Base-by-base conservation (phyloP, 2,888 invertebrate genomes). In the Drosophila neotestacea region DNA sequence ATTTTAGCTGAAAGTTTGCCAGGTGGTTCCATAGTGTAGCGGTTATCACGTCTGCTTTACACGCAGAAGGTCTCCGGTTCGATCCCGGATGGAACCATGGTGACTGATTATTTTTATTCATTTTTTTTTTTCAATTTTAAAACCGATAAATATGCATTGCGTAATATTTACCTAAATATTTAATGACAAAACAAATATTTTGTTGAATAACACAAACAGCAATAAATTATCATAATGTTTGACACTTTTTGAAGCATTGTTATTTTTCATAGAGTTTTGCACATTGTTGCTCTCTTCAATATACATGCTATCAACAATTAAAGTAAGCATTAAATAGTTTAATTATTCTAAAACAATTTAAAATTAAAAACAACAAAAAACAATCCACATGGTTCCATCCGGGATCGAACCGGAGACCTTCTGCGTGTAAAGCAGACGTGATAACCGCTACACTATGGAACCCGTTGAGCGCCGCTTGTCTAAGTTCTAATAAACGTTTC, bases 381-480 rank as follows among this genome's bases (percentile, higher is more conserved):
- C 55, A 68, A 68, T 4, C 52, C 62, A 47, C 30, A 91, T 92
- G 92, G 92, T 92, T 92, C 91, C 92, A 92, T 92, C 92, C 92
- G 91, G 92, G 92, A 91, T 92, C 92, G 92, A 92, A 92, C 92
- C 91, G 92, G 92, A 92, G 92, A 92, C 92, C 92, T 92, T 92
- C 92, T 92, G 92, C 92, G 92, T 92, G 92, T 92, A 92, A 92
- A 92, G 92, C 92, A 92, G 92, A 92, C 92, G 92, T 92, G 92
- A 92, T 92, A 92, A 92, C 92, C 92, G 92, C 92, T 92, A 92
- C 92, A 92, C 92, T 92, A 92, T 92, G 92, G 92, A 92, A 92
- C 92, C 92, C 82, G 54, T 28, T 80, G 59, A 0, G 0, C 0
- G 0, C 0, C 0, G 0, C 0, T 0, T 4, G 76, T 13, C 71